phyloP scores from a whole-genome alignment of 2,113 vertebrate genomes.

The Ophthalmolycus amberensis region DNA sequence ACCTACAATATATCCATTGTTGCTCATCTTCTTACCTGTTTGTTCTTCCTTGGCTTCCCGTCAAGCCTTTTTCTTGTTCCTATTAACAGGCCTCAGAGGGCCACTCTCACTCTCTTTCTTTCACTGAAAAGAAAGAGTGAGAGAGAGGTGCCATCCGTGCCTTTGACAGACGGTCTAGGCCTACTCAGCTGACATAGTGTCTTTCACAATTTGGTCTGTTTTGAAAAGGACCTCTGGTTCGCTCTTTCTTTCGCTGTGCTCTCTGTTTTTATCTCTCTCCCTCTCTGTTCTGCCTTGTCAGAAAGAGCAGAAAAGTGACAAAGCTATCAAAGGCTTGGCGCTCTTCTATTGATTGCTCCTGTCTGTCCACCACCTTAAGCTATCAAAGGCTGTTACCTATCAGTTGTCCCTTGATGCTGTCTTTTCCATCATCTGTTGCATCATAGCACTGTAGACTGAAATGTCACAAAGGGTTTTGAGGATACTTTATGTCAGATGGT shows the following conservation, averaged over 20 bases:
- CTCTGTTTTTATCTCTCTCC: conserved; percentile 49
- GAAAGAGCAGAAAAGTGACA: conserved; percentile 65
- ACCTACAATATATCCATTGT: neutral
- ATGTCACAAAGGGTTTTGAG: conserved; percentile 60
- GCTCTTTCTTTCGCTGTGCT: conserved; percentile 37
- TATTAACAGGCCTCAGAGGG: conserved; percentile 41
- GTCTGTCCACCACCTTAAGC: conserved; percentile 74
- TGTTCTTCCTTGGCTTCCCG: conserved; percentile 9
- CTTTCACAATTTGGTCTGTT: conserved; percentile 55
- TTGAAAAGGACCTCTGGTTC: conserved; percentile 52
- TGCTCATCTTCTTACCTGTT: neutral
- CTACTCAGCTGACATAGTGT: conserved; percentile 46
- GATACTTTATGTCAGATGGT: conserved; percentile 63
- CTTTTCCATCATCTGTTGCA: conserved; percentile 61
- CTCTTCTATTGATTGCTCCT: conserved; percentile 74
- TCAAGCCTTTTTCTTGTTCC: conserved; percentile 30
- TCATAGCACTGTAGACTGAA: conserved; percentile 50
- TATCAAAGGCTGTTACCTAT: conserved; percentile 77
- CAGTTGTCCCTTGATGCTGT: conserved; percentile 58
- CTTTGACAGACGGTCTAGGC: conserved; percentile 49
- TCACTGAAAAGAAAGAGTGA: conserved; percentile 20
- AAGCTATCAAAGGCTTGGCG: conserved; percentile 70
- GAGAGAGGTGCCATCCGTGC: conserved; percentile 30
- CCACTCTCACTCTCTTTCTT: neutral
- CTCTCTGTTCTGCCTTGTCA: conserved; percentile 62